phyloP scores from a whole-genome alignment of 2,797 vertebrate species.

The Eurystomus glaucurus region DNA sequence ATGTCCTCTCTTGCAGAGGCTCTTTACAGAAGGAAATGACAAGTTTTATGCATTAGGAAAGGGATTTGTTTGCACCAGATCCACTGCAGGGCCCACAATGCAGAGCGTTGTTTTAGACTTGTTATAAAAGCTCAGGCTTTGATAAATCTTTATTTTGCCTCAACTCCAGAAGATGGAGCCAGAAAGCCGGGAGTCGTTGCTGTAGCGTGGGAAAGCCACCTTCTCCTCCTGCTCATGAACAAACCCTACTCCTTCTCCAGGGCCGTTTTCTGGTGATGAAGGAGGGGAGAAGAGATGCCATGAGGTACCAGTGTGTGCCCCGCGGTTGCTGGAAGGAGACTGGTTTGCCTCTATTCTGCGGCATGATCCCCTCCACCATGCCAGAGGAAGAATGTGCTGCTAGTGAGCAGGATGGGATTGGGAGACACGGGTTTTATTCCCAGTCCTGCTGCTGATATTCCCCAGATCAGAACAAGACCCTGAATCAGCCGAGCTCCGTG shows the following conservation, averaged over 20 bases:
- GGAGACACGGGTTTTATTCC: background rate
- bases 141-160: background rate
- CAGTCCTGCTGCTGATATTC: background rate
- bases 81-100: background rate
- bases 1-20: background rate
- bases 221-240: background rate
- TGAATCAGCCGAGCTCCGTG: too few species aligned
- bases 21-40: background rate
- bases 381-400: background rate
- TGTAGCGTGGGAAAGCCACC: background rate
- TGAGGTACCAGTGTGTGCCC: background rate
- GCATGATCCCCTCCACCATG: rapidly evolving
- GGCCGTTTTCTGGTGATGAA: rapidly evolving
- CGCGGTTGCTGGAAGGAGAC: background rate
- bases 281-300: background rate
- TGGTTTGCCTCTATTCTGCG: background rate
- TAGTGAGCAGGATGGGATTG: background rate
- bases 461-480: background rate
- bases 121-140: background rate
- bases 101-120: rapidly evolving
- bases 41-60: rapidly evolving
- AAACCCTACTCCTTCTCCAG: background rate
- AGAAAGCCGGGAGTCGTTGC: slow-evolving; percentile 41
- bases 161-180: slow-evolving; percentile 78
- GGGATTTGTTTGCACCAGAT: background rate